These are phyloP conservation scores for Trogon surrucura DNA, from an alignment of 2,113 vertebrate genomes.

Conservation along the genomic window DNA sequence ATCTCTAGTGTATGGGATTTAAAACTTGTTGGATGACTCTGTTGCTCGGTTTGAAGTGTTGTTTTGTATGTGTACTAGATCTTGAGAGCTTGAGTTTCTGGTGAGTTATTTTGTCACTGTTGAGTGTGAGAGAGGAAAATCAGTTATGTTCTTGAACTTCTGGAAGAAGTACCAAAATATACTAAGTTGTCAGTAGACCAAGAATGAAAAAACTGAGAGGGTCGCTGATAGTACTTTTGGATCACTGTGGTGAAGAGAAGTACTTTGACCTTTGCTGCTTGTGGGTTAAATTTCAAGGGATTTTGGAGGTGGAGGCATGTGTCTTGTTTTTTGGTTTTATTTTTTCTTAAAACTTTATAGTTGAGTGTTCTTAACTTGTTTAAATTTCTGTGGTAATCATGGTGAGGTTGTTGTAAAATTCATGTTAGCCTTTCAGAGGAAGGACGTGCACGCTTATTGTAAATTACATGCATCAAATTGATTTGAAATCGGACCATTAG, in stretches of 20 bases:
- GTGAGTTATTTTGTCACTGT: neutral
- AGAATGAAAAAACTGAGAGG: neutral
- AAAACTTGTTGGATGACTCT: neutral
- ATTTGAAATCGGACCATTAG: slow-evolving; percentile 66
- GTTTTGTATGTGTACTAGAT: neutral
- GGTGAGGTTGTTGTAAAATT: slow-evolving; percentile 14
- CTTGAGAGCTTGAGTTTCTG: neutral
- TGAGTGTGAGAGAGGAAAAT: neutral
- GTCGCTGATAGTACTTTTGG: neutral
- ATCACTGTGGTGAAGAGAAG: neutral
- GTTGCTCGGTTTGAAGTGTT: neutral
- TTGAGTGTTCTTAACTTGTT: neutral
- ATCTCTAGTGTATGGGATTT: neutral
- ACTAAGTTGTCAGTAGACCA: neutral
- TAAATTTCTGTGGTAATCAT: slow-evolving; percentile 13
- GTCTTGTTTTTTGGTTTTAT: neutral
- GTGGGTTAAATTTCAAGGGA: neutral
- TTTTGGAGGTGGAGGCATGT: neutral
- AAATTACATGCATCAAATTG: slow-evolving; percentile 67
- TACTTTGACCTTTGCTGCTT: neutral
- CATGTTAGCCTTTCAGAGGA: slow-evolving; percentile 45
- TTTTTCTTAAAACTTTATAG: neutral
- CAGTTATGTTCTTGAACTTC: neutral
- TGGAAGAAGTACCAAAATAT: neutral
- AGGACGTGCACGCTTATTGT: slow-evolving; percentile 32